These are phyloP conservation scores for Sprattus sprattus DNA, from an alignment of 2,113 vertebrate genomes.

Conservation along the genomic window DNA sequence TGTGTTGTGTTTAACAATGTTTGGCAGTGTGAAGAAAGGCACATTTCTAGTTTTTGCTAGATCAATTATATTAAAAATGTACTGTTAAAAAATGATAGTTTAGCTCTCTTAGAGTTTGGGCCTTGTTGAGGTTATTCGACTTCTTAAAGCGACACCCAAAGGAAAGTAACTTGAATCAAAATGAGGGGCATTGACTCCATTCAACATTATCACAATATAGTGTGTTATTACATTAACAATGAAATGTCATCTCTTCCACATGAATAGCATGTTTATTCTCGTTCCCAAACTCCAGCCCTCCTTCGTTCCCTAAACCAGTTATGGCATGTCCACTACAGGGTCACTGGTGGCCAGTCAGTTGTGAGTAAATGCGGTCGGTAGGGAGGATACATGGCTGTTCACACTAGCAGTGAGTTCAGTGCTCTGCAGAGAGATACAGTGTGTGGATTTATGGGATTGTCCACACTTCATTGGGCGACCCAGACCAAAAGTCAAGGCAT, in stretches of 20 bases:
- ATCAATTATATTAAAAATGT: no score
- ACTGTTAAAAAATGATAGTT: no score
- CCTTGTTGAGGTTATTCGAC: neutral
- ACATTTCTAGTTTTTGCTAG: no score
- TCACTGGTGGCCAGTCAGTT: slow-evolving; percentile 14
- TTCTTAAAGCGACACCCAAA: no score
- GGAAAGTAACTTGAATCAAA: no score
- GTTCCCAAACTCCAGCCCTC: neutral
- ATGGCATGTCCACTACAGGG: neutral
- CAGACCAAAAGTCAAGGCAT: neutral
- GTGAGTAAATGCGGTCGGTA: neutral
- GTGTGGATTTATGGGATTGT: slow-evolving; percentile 22
- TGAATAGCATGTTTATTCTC: neutral
- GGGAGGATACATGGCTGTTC: neutral
- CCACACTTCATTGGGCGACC: slow-evolving; percentile 24
- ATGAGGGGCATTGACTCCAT: no score
- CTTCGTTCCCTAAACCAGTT: neutral
- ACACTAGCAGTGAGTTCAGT: slow-evolving; percentile 27
- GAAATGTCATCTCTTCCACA: neutral
- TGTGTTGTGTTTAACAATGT: no score
- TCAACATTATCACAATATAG: no score
- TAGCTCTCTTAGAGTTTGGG: neutral
- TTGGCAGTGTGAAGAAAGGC: no score
- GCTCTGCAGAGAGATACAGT: slow-evolving; percentile 38
- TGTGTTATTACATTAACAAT: neutral